Evolutionary conservation across 2,113 vertebrate species (phyloP), one percentile per base, ranked within the genome.

Genomic region (Mormyrus iriodes): DNA sequence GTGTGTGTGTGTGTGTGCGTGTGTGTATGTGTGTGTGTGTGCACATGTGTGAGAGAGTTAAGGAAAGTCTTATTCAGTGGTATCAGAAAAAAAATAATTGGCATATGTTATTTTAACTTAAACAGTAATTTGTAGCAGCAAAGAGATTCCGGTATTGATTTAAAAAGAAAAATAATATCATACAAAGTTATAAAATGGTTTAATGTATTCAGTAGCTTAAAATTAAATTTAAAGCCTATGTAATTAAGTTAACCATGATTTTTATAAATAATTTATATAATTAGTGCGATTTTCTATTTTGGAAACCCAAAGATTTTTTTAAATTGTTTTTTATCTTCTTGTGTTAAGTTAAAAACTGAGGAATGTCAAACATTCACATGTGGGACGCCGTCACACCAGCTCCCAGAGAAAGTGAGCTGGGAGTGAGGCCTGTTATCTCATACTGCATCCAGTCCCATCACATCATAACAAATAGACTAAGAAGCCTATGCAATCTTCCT

Each of bases 151-250:
- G 48, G 92, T 94, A 94, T 35, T 88, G 93, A 92, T 92, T 94
- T 69, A 13, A 93, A 93, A 42, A n/a, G 42, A 84, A 88, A 91
- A 91, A 93, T 95, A 94, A 94, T 96, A 95, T 95, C 94, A 96
- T 96, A 95, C 95, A 94, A 96, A 96, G 95, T 95, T 95, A 96
- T 96, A 96, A 79, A 95, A 95, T 96, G 95, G 95, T 95, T 93
- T 96, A 95, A 95, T 96, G 94, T 96, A 96, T 96, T 96, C 95
- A 92, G 93, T 94, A 95, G 94, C 93, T 93, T 95, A 94, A 94
- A 94, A 95, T 95, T 95, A 95, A 95, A 95, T 96, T 96, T 95
- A 95, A 94, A 93, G 93, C 94, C 91, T 95, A 93, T 96, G 94
- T 95, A 92, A 95, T 92, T 95, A 96, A 95, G 94, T 95, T 95